Percentiles rank a stretch among this genome's conserved stretches.
phyloP scores from a whole-genome alignment of 2,888 invertebrate genomes.

The Idaea dimidiata region DNA sequence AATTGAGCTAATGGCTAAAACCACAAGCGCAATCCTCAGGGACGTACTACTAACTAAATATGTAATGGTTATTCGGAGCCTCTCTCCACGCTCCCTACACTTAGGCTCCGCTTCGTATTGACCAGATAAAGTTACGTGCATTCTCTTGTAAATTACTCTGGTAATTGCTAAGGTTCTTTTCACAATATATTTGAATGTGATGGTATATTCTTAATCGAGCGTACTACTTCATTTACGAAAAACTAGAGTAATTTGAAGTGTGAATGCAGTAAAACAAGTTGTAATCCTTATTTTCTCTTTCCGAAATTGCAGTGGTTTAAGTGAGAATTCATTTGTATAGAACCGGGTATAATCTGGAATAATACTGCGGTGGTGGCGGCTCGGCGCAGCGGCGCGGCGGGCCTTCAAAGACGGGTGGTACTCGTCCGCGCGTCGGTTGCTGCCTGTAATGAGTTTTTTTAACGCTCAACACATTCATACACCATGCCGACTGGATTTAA shows the following conservation, averaged over 20 bases:
- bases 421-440: slow-evolving; percentile 72
- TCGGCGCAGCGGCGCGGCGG: slow-evolving; percentile 42
- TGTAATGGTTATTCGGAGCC: slow-evolving; percentile 67
- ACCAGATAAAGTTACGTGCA: slow-evolving; percentile 51
- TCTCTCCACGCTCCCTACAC: slow-evolving; percentile 56
- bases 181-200: background rate
- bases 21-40: slow-evolving; percentile 69
- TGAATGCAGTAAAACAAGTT: slow-evolving; percentile 72
- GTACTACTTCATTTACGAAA: slow-evolving; percentile 28
- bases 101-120: slow-evolving; percentile 52
- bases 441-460: slow-evolving; percentile 79
- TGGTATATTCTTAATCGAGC: background rate
- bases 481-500: slow-evolving; percentile 61
- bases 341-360: slow-evolving; percentile 78
- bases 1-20: slow-evolving; percentile 74
- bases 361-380: slow-evolving; percentile 72
- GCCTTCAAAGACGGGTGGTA: slow-evolving; percentile 77
- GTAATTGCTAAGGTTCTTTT: background rate
- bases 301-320: slow-evolving; percentile 79
- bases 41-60: slow-evolving; percentile 72
- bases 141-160: slow-evolving; percentile 9
- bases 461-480: slow-evolving; percentile 75
- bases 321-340: slow-evolving; percentile 80
- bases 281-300: slow-evolving; percentile 76
- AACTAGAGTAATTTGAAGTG: slow-evolving; percentile 66